These are phyloP conservation scores for Cynodonichthys magdalenae DNA, from an alignment of 2,797 vertebrate genomes.

Conservation along the genomic window DNA sequence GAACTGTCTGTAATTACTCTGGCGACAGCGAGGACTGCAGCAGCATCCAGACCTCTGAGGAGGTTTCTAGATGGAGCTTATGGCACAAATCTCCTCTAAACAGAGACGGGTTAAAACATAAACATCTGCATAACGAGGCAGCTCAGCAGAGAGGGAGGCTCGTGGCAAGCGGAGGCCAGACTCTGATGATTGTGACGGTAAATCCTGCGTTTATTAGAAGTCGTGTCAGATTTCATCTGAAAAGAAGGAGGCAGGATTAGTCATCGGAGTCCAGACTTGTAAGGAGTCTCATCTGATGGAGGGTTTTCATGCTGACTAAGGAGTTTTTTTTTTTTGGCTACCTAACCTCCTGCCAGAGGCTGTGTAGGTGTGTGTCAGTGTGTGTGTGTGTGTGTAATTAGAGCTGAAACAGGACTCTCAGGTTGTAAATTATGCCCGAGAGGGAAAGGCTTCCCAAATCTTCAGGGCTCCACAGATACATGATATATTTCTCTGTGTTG, in stretches of 20 bases:
- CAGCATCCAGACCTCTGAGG: constrained; percentile 13
- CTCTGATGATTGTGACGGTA: background rate
- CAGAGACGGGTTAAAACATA: constrained; percentile 18
- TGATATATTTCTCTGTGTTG: too few relatives aligned
- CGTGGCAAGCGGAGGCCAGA: background rate
- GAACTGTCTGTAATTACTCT: constrained; percentile 28
- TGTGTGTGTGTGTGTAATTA: constrained; percentile 59
- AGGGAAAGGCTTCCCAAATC: constrained; percentile 45
- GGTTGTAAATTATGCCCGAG: constrained; percentile 65
- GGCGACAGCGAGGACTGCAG: background rate
- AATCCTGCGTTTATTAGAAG: constrained; percentile 7
- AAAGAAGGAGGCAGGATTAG: constrained; percentile 13
- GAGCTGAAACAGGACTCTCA: constrained; percentile 43
- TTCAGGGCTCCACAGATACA: constrained; percentile 27
- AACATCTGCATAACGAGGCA: constrained; percentile 15
- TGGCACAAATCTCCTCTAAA: constrained; percentile 6
- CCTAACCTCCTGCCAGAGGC: constrained; percentile 51
- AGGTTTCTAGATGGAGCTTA: background rate
- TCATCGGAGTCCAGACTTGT: constrained; percentile 40
- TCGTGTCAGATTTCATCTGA: constrained; percentile 17
- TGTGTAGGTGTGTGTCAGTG: constrained; percentile 10
- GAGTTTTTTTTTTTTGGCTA: constrained; percentile 18
- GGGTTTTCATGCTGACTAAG: constrained; percentile 63
- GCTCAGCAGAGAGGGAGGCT: constrained; percentile 22
- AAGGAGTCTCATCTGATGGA: constrained; percentile 37